Base-by-base conservation (phyloP, 2,113 vertebrate genomes). In the Merops nubicus region DNA sequence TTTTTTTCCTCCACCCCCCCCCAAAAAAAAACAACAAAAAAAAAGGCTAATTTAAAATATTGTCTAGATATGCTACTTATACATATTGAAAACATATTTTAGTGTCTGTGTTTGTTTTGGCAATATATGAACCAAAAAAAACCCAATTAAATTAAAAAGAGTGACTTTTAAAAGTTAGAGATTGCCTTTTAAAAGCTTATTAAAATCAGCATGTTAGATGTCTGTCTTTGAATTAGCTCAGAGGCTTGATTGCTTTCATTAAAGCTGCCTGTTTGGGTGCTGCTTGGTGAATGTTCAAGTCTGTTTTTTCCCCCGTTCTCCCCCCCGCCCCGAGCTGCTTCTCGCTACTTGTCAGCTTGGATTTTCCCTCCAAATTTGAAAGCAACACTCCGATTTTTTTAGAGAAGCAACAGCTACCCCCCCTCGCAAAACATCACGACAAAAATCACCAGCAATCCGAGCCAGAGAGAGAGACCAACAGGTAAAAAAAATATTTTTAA, bases 131-230 rank as follows among this genome's bases (percentile, higher is more conserved):
- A 94, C 90, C 21, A n/a, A 92, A 94, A 93, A 88, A 69, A 1
- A 17, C 2, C 40, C 79, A 62, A 97, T 97, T 97, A 97, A 96
- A 97, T 98, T 96, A 96, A 97, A 96, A 97, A 97, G 94, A 96
- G 94, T 14, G 73, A 98, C 96, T 98, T 98, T 95, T 95, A 95
- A 98, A 98, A 98, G 97, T 98, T 97, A 93, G 97, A 95, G 96
- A 98, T 96, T 97, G 98, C 95, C 96, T 98, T 97, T 98, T 97
- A 96, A 98, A 97, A 97, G 97, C 97, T 96, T 98, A 98, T 98
- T 98, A 97, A 97, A 98, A 97, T 97, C 97, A 98, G 97, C 97
- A 95, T 96, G 97, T 96, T 98, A 70, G 95, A 94, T 96, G 97
- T 79, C 97, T 97, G 93, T 95, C 96, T 97, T 88, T 89, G 96